A percentile compares a stretch with the other conserved stretches of the same genome.
Evolutionary conservation across 2,113 vertebrate species (phyloP).

Genomic region (Naja naja): DNA sequence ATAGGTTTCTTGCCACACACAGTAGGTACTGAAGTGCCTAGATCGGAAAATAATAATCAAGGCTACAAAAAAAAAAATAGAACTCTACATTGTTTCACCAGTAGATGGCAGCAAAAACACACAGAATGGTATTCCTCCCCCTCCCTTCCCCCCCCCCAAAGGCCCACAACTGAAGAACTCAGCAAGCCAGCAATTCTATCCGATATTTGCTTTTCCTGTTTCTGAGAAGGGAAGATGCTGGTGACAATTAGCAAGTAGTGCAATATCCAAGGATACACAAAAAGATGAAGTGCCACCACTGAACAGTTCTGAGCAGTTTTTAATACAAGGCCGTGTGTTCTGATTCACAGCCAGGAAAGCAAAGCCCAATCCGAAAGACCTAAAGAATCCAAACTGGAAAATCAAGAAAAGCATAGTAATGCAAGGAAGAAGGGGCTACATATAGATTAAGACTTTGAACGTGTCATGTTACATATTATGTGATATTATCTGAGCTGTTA

Average conservation of each 20-base stretch:
- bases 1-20: not conserved
- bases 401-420: not conserved
- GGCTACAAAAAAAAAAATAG: not conserved
- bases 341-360: not conserved
- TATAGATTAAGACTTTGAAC: not conserved
- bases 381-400: not conserved
- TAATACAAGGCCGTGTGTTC: slow-evolving; percentile 48
- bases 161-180: not conserved
- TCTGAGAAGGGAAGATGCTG: slow-evolving; percentile 55
- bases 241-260: slow-evolving; percentile 63
- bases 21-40: not conserved
- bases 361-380: not conserved
- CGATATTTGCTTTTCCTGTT: slow-evolving; percentile 62
- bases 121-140: slow-evolving; percentile 13
- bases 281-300: slow-evolving; percentile 47
- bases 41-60: not conserved
- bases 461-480: not conserved
- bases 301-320: slow-evolving; percentile 25
- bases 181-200: slow-evolving; percentile 14
- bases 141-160: not conserved
- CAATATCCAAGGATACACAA: slow-evolving; percentile 63
- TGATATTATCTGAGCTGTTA: not conserved
- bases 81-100: slow-evolving; percentile 16
- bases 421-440: not conserved
- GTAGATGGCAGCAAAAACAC: slow-evolving; percentile 74